Base-by-base conservation (phyloP, 1,140 invertebrate genomes). In the Dreissena polymorpha region DNA sequence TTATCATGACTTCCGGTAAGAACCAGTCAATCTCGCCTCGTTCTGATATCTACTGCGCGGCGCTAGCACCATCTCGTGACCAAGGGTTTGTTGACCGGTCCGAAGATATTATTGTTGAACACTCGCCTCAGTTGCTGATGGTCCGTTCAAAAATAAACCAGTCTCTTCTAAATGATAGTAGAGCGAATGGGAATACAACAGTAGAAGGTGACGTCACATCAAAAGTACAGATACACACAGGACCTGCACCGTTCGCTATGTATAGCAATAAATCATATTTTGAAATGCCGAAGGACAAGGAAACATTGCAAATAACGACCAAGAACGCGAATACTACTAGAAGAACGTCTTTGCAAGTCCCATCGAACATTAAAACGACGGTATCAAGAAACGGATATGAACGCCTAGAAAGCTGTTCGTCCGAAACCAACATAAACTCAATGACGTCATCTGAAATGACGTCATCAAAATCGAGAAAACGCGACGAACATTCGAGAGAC, bases 31-130 rank as follows among this genome's bases (percentile, higher is more conserved):
- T 69, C 0, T 27, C 69, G 69, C 67, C 68, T 27, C 78, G 49
- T 53, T 71, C 50, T 72, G 70, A 73, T 27, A 72, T 81, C 10
- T 81, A 81, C 57, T 60, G 69, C 14, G 70, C 78, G 23, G 51
- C 51, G 18, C 50, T 81, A n/a, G 78, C 78, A 10, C 78, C 78
- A 3, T 23, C 53, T 10, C 69, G 67, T 14, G 49, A 70, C 27
- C 78, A 81, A 55, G 78, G 78, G 0, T 81, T 81, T 67, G 78
- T 81, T 21, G 78, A 81, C 50, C 53, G 78, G 21, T 63, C 78
- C 25, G 78, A 81, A 55, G 78, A 81, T 29, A 81, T 81, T 69
- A 57, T 81, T 8, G 53, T 81, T 21, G 78, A 81, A 67, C 25
- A 21, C 16, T 10, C 27, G 5, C 69, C 69, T 12, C 69, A 55